Evolutionary conservation across 2,888 invertebrate genomes (phyloP), one percentile per base, ranked within the genome.

Genomic region (Plemyria rubiginata): DNA sequence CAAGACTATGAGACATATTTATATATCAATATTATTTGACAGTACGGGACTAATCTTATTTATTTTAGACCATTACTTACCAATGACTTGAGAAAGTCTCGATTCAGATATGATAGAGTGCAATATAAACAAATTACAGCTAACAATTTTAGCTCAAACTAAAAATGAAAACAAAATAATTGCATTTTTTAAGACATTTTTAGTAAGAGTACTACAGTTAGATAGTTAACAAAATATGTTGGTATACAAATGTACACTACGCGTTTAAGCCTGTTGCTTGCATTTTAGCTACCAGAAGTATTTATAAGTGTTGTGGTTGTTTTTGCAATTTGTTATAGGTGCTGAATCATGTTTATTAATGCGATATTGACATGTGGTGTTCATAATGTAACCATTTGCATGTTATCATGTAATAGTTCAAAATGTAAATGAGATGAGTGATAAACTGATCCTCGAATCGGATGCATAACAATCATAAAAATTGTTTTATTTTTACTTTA

Each of bases 271-370:
- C 12, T 51, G 9, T 52, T 43, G 45, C 45, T 45, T 45, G 54
- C 46, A 55, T 55, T 45, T 29, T 48, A 38, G 22, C 40, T 55
- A 5, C 32, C 13, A 13, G n/a, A 38, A 36, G 50, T 60, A 54
- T 60, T 60, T 60, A 60, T 60, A 54, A 54, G 29, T 54, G 43
- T 52, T 59, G 58, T 59, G 6, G 6, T 49, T 49, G 36, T 45
- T 45, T n/a, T 45, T 45, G 16, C 16, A 16, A 11, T 16, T 16
- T 16, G 16, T 16, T 45, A 11, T 38, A 9, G 36, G 36, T 38
- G 11, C 36, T 38, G 32, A 32, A 32, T 32, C 1, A 11, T 38
- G 9, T 38, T 38, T 11, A 38, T 38, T 7, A 22, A 2, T 22
- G 22, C 22, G 22, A 22, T 22, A 22, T 22, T 22, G 3, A 22